phyloP scores from a whole-genome alignment of 1,140 invertebrate genomes.

The Hestina assimilis region DNA sequence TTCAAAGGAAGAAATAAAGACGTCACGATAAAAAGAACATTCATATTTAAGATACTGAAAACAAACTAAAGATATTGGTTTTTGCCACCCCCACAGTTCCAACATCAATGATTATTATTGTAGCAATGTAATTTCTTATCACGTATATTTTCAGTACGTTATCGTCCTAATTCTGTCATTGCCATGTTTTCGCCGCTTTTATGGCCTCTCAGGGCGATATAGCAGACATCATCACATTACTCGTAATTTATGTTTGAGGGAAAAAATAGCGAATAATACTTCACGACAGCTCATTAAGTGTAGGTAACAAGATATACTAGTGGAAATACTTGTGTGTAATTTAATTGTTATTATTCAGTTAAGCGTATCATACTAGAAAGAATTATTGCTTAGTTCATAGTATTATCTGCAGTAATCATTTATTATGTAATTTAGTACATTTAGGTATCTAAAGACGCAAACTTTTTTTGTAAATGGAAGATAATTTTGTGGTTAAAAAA shows the following conservation, averaged over 20 bases:
- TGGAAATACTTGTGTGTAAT: neutral
- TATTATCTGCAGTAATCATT: no score
- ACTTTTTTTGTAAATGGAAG: no score
- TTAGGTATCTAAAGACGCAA: no score
- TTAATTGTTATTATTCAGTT: neutral
- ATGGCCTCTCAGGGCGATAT: conserved; percentile 10
- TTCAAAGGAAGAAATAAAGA: no score
- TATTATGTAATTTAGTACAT: no score
- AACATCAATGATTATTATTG: neutral
- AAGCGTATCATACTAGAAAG: no score
- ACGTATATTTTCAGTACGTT: conserved; percentile 8
- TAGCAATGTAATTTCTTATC: conserved; percentile 10
- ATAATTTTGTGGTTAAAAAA: no score
- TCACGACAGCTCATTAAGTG: neutral
- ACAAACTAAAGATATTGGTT: neutral
- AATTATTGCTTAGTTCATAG: no score
- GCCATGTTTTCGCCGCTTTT: conserved; percentile 5
- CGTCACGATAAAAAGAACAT: no score
- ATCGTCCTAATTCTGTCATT: conserved; percentile 10
- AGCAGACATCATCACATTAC: conserved; percentile 15
- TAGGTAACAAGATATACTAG: neutral
- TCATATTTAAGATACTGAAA: no score
- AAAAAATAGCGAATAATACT: neutral
- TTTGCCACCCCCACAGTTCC: neutral
- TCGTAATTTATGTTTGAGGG: conserved; percentile 4